Conservation (phyloP, 2,113 vertebrate species). For the Cinclus mexicanus region DNA sequence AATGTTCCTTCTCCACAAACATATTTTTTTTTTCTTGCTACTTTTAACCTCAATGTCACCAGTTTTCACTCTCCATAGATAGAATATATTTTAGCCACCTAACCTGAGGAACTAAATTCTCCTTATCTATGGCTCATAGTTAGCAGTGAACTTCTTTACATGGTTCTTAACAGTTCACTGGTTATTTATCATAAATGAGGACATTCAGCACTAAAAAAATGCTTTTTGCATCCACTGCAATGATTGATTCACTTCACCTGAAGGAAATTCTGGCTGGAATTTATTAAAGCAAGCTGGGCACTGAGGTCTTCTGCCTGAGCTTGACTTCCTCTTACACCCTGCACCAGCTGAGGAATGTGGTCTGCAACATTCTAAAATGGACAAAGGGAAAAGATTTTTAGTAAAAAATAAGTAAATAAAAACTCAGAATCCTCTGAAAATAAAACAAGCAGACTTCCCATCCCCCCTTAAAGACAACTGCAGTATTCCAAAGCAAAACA, state of each 20-base stretch:
- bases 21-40: background rate
- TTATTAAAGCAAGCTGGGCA: slow-evolving; percentile 92
- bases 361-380: slow-evolving; percentile 88
- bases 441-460: background rate
- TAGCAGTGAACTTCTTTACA: background rate
- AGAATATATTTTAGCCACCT: background rate
- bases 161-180: background rate
- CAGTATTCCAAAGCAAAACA: background rate
- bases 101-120: background rate
- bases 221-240: background rate
- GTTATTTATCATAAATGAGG: background rate
- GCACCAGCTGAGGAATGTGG: slow-evolving; percentile 93
- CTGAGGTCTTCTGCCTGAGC: slow-evolving; percentile 92
- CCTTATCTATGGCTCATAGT: background rate
- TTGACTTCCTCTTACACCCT: slow-evolving; percentile 95
- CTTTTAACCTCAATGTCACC: background rate
- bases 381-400: background rate
- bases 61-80: background rate
- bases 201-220: background rate
- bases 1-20: background rate
- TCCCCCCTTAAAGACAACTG: background rate
- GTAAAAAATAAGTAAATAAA: background rate
- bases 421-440: background rate
- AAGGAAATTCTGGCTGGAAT: slow-evolving; percentile 96
- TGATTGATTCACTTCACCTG: slow-evolving; percentile 77